Conservation (phyloP, 2,888 invertebrate genomes). For the Drosophila lacicola region DNA sequence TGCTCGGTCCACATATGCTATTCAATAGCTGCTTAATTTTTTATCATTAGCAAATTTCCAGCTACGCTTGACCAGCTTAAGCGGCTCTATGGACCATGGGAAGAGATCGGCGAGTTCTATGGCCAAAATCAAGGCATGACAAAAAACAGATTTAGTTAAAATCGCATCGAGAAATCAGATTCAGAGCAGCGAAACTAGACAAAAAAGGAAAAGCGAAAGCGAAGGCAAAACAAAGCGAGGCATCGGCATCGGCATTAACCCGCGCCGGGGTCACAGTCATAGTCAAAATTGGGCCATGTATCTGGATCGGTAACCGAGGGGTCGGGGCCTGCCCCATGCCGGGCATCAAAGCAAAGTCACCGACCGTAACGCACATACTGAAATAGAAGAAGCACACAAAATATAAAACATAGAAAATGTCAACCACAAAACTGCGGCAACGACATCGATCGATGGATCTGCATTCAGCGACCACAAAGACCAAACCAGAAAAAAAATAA, state of each 20-base stretch:
- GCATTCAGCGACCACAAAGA: constrained; percentile 65
- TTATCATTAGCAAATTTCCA: not conserved
- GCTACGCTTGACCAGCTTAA: constrained; percentile 37
- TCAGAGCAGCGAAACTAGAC: constrained; percentile 13
- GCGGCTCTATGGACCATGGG: constrained; percentile 25
- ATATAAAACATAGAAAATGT: constrained; percentile 52
- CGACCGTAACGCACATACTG: constrained; percentile 53
- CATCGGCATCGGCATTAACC: constrained; percentile 33
- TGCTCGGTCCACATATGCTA: no score
- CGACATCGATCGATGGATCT: constrained; percentile 58
- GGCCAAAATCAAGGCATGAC: constrained; percentile 21
- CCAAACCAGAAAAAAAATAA: constrained; percentile 16
- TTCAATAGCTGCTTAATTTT: not conserved
- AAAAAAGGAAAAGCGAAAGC: constrained; percentile 24
- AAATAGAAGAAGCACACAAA: constrained; percentile 9
- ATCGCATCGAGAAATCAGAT: constrained; percentile 55
- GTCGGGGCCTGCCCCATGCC: constrained; percentile 33
- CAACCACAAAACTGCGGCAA: constrained; percentile 71
- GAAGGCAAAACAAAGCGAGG: constrained; percentile 33
- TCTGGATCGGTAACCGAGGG: constrained; percentile 29
- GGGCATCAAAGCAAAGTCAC: constrained; percentile 73
- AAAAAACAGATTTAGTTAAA: constrained; percentile 45
- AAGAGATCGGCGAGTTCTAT: constrained; percentile 16
- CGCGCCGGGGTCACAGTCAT: constrained; percentile 15
- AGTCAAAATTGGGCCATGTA: constrained; percentile 40